Evolutionary conservation across 2,797 vertebrate species (phyloP).

Genomic region (Heterohyrax brucei): DNA sequence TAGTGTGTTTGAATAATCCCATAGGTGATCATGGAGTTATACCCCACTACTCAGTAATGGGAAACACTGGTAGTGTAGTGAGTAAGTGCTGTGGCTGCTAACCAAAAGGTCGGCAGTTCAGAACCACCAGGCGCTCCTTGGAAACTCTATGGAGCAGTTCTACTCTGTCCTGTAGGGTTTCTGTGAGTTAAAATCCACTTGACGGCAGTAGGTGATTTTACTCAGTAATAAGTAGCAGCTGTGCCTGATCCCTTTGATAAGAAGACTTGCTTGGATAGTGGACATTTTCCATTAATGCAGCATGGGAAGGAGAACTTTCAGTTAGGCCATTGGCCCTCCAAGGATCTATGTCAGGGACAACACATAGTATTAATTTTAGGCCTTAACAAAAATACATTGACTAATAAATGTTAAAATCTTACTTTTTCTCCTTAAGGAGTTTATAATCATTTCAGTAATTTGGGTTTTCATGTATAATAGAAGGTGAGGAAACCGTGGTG

Average conservation of each 20-base stretch:
- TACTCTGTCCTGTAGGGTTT: too few relatives aligned
- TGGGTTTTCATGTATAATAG: background rate
- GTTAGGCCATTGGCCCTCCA: background rate
- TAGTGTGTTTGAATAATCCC: background rate
- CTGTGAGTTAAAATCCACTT: too few relatives aligned
- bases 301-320: background rate
- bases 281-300: background rate
- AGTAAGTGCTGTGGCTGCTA: too few relatives aligned
- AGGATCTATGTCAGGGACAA: background rate
- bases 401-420: background rate
- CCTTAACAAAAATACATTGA: background rate
- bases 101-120: too few relatives aligned
- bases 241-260: background rate
- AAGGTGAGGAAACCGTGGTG: background rate
- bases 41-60: background rate
- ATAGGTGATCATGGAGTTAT: background rate
- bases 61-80: background rate
- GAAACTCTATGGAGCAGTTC: too few relatives aligned
- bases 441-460: conserved; percentile 4
- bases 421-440: background rate
- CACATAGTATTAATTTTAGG: background rate
- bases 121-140: too few relatives aligned
- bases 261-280: background rate
- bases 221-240: background rate
- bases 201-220: background rate